A percentile compares a stretch with the other conserved stretches of the same genome.
Conservation (phyloP, 30 jellyfish, hydroid and myxozoan species). For the Haliclystus octoradiatus region DNA sequence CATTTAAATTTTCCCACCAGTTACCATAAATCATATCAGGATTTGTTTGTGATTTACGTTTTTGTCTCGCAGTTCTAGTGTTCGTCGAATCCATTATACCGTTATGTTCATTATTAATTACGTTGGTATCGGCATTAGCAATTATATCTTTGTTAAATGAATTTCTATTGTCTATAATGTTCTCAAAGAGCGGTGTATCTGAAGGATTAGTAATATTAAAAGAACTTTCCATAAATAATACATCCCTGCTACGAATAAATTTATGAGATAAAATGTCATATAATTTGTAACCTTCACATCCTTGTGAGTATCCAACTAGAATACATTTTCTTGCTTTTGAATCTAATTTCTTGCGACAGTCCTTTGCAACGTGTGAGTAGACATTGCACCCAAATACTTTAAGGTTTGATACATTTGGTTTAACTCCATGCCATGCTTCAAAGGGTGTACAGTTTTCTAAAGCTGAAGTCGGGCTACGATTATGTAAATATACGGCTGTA, state of each 20-base stretch:
- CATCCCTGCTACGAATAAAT: constrained; percentile 37
- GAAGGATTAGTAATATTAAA: too few species aligned
- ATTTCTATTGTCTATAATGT: too few species aligned
- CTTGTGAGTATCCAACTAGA: constrained; percentile 36
- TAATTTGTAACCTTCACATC: constrained; percentile 34
- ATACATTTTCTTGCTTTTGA: constrained; percentile 12
- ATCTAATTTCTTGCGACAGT: constrained; percentile 3
- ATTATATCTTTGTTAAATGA: too few species aligned
- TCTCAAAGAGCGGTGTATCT: too few species aligned
- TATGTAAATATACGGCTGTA: constrained; percentile 27
- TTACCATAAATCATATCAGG: too few species aligned
- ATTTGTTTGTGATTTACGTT: too few species aligned
- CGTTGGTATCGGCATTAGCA: too few species aligned
- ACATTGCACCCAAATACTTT: constrained; percentile 36
- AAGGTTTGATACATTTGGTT: constrained; percentile 27
- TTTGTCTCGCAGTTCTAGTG: too few species aligned
- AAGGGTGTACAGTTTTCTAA: constrained; percentile 28
- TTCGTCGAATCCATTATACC: too few species aligned
- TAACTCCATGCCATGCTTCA: constrained; percentile 29
- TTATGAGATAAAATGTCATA: constrained; percentile 3
- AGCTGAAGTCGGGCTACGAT: constrained; percentile 24
- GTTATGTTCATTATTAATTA: too few species aligned
- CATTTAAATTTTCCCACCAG: constrained; percentile 3
- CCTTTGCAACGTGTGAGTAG: constrained; percentile 12
- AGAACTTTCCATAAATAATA: constrained; percentile 29